A percentile compares a stretch with the other conserved stretches of the same genome.
These are phyloP conservation scores for Nymphicus hollandicus DNA, from an alignment of 2,113 vertebrate species.

Conservation along the genomic window DNA sequence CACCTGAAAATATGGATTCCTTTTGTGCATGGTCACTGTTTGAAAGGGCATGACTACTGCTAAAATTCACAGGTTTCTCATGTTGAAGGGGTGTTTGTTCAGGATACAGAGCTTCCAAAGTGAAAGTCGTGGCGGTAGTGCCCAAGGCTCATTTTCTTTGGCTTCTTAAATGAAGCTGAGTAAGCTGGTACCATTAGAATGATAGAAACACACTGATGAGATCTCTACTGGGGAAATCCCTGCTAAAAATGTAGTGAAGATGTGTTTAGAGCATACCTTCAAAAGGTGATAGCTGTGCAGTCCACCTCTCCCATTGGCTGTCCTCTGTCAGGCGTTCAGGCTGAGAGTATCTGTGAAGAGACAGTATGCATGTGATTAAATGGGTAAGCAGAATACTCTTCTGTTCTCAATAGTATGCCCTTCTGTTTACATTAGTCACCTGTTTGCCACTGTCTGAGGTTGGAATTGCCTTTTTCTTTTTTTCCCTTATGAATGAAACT, in stretches of 20 bases:
- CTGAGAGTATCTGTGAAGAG: neutral
- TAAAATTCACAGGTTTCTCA: neutral
- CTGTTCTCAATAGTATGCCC: neutral
- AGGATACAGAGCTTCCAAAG: neutral
- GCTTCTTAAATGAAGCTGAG: neutral
- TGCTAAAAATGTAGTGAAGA: neutral
- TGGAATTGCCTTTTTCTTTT: neutral
- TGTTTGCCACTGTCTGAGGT: neutral
- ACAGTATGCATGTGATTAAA: neutral
- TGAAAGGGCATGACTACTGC: neutral
- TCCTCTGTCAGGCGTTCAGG: neutral
- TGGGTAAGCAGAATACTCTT: neutral
- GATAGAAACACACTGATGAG: neutral
- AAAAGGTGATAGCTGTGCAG: neutral
- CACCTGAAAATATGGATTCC: neutral
- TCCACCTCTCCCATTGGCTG: neutral
- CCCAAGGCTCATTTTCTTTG: neutral
- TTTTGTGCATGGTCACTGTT: neutral
- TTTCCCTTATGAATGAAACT: neutral
- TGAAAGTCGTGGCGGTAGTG: neutral
- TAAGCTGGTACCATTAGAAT: neutral
- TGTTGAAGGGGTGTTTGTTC: neutral
- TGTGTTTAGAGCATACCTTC: neutral
- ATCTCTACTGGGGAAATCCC: neutral
- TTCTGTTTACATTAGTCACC: neutral